Evolutionary conservation across 2,113 vertebrate species (phyloP).

Genomic region (Eolophus roseicapilla): DNA sequence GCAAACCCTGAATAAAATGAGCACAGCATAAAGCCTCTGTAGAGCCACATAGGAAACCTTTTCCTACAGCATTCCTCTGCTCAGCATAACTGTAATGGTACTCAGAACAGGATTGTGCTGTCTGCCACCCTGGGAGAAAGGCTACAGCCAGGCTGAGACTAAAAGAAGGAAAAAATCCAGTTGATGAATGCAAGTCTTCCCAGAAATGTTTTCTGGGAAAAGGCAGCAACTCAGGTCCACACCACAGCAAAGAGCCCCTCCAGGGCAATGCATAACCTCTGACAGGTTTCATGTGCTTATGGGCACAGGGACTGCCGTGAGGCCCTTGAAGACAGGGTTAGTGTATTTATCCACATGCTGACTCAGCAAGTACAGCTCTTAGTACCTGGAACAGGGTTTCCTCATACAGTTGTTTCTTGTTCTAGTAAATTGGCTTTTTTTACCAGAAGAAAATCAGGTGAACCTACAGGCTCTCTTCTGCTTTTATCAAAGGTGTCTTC

Average conservation of each 20-base stretch:
- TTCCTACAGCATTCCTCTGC: background rate
- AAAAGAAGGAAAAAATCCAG: background rate
- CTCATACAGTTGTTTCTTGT: background rate
- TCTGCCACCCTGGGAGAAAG: background rate
- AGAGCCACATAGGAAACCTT: background rate
- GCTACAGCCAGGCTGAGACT: background rate
- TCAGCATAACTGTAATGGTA: background rate
- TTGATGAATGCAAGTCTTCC: rapidly evolving
- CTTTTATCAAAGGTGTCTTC: no score
- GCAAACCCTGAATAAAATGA: background rate
- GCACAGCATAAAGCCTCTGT: background rate
- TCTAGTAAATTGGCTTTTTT: background rate
- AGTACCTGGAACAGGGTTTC: background rate
- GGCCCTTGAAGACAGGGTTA: background rate
- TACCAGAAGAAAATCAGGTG: background rate
- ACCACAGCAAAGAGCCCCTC: background rate
- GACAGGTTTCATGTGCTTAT: no score
- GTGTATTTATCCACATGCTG: background rate
- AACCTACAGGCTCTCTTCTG: background rate
- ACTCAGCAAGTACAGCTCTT: background rate
- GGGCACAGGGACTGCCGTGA: background rate
- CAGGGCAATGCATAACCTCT: background rate
- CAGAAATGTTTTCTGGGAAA: background rate
- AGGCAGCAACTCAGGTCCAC: background rate
- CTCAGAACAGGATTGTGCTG: background rate